Base-by-base conservation (phyloP, 2,113 vertebrate species). In the Rhodinocichla rosea region DNA sequence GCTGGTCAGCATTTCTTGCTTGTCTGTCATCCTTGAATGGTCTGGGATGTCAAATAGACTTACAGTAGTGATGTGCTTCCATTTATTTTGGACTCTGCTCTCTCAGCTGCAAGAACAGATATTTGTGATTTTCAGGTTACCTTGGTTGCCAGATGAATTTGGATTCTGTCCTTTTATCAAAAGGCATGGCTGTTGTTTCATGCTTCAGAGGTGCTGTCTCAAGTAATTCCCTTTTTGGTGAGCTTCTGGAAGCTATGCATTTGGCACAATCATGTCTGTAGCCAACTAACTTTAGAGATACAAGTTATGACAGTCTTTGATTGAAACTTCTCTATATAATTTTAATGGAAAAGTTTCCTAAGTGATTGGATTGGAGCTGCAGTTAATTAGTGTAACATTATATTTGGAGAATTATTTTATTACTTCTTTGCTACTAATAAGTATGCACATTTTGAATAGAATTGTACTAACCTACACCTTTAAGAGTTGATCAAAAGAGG, bases 1-100 rank as follows among this genome's bases (percentile, higher is more conserved):
- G 0, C 40, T 45, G 15, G 4, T 70, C n/a, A 60, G 33, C 15
- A 28, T 1, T 0, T 32, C 5, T 44, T 86, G 14, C 5, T 44
- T 86, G 14, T 83, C 35, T 69, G 69, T 10, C 33, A 60, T 63
- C 23, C 35, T 50, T 76, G 32, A 53, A 7, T 33, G 68, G 23
- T 56, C 16, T 47, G 45, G 71, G 32, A 49, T 85, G 45, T 45
- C 56, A 56, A 0, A 17, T 3, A 22, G 30, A 20, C 37, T 28
- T 88, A 9, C 0, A 0, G 13, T 39, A 79, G 47, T 27, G 22
- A 32, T 47, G 9, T 56, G 7, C 32, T 65, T 88, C 59, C 4
- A 0, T 64, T 79, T 91, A 26, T 52, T 74, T 60, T 74, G 55
- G 7, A 39, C 33, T 77, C 15, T 62, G 5, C 35, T 90, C 35